Percentiles rank a stretch among this genome's conserved stretches.
phyloP scores from a whole-genome alignment of 2,797 vertebrate species.

The Helarctos malayanus region DNA sequence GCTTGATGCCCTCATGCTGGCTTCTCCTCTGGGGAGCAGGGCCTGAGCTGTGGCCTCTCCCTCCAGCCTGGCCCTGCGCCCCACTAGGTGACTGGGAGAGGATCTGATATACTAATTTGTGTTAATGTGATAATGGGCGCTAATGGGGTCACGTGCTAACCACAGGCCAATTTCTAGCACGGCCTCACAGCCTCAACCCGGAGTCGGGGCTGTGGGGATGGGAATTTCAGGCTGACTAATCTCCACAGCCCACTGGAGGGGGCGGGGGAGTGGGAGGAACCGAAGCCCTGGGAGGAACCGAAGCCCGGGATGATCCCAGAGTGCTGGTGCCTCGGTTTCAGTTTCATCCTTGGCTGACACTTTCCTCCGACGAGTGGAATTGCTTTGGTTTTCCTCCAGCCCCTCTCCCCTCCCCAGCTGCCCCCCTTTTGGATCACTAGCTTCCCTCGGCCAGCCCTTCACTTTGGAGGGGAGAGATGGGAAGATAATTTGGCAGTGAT shows the following conservation, averaged over 20 bases:
- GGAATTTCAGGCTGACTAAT: slow-evolving; percentile 77
- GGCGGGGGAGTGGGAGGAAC: slow-evolving; percentile 65
- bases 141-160: slow-evolving; percentile 75
- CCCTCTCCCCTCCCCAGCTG: slow-evolving; percentile 40
- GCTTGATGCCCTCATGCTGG: neutral
- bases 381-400: slow-evolving; percentile 82
- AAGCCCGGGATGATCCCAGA: slow-evolving; percentile 58
- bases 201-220: slow-evolving; percentile 46
- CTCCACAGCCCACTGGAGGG: slow-evolving; percentile 1
- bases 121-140: slow-evolving; percentile 79
- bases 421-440: slow-evolving; percentile 59
- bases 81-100: slow-evolving; percentile 66
- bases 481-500: slow-evolving; percentile 81
- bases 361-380: slow-evolving; percentile 74
- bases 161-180: slow-evolving; percentile 44
- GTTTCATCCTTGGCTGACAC: slow-evolving; percentile 84
- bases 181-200: neutral
- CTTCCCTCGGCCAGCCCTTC: slow-evolving; percentile 70
- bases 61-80: slow-evolving; percentile 13
- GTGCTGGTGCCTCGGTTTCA: slow-evolving; percentile 78
- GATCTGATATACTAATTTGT: slow-evolving; percentile 81
- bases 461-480: slow-evolving; percentile 72
- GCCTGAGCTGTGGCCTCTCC: neutral
- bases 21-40: neutral
- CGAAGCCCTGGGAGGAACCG: slow-evolving; percentile 10